Base-by-base conservation (phyloP, 2,888 invertebrate genomes). In the Hypselothyrea guttata region DNA sequence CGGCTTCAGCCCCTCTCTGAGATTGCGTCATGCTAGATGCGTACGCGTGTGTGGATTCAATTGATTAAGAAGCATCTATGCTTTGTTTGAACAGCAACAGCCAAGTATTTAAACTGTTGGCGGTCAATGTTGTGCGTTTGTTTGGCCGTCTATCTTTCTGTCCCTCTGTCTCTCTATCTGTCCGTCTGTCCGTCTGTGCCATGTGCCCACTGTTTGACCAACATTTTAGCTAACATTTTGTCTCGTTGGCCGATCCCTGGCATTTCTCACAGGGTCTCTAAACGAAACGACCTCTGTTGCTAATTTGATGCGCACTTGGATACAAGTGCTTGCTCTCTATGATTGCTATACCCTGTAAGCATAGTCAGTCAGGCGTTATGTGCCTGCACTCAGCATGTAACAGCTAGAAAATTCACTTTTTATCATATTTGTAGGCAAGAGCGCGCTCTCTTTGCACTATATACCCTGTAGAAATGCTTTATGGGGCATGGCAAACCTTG, bases 11-110 rank as follows among this genome's bases (percentile, higher is more conserved):
- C 28, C 7, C 7, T 1, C 16, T 7, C 7, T 1, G 22, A 9
- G 30, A 65, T 76, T 70, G 58, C 75, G 69, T 79, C 74, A 79
- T 57, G 45, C 9, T 18, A 16, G 65, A 51, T 75, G 71, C 82
- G 84, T 78, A 53, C 78, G 71, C 82, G 84, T 82, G 84, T 84
- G 82, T 77, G 82, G 71, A 71, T 31, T 51, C 15, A 64, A 77
- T 16, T 33, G 34, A 52, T 84, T 77, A 77, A 35, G 69, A 56
- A 65, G n/a, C n/a, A n/a, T 74, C 77, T 71, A 51, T 67, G 69
- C 64, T 57, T 55, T 70, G 56, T 68, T 61, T 62, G 12, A 13
- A 9, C 28, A 13, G 15, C 40, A 9, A 44, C 9, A 48, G 46
- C 57, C n/a, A n/a, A n/a, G n/a, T 66, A 60, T 47, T 46, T 1